These are phyloP conservation scores for Campoplex nolae DNA, from an alignment of 2,888 invertebrate genomes.

Conservation along the genomic window DNA sequence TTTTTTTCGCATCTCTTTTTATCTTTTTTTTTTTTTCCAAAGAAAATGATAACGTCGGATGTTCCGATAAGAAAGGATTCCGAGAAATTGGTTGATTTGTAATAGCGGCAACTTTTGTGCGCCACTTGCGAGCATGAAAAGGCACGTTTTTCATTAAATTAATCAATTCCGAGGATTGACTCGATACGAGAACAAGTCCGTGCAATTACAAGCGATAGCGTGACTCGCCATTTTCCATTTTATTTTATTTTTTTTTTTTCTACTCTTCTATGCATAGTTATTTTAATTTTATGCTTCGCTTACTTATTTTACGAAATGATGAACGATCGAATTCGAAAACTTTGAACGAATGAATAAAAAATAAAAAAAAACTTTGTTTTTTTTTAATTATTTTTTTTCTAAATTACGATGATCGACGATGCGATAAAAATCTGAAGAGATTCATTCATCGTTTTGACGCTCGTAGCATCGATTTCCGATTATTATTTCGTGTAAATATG, in stretches of 20 bases:
- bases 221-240: conserved; percentile 21
- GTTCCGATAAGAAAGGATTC: conserved; percentile 62
- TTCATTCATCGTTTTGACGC: not conserved
- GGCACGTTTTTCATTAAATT: conserved; percentile 70
- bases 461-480: not conserved
- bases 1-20: not conserved
- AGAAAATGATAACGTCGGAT: conserved; percentile 20
- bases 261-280: not conserved
- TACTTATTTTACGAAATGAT: not conserved
- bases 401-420: not conserved
- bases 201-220: conserved; percentile 38
- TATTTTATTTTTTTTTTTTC: not conserved
- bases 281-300: not conserved
- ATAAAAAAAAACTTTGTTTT: no score
- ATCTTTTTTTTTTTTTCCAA: conserved; percentile 5
- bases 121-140: conserved; percentile 21
- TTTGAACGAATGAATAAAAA: no score
- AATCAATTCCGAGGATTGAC: conserved; percentile 70
- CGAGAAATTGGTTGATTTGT: conserved; percentile 66
- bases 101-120: conserved; percentile 50
- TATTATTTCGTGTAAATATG: not conserved
- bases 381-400: not conserved
- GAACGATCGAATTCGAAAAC: not conserved
- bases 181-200: conserved; percentile 37
- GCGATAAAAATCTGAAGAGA: no score